Evolutionary conservation across 2,797 vertebrate species (phyloP), one percentile per base, ranked within the genome.

Genomic region (Sebastiscus albofasciatus): DNA sequence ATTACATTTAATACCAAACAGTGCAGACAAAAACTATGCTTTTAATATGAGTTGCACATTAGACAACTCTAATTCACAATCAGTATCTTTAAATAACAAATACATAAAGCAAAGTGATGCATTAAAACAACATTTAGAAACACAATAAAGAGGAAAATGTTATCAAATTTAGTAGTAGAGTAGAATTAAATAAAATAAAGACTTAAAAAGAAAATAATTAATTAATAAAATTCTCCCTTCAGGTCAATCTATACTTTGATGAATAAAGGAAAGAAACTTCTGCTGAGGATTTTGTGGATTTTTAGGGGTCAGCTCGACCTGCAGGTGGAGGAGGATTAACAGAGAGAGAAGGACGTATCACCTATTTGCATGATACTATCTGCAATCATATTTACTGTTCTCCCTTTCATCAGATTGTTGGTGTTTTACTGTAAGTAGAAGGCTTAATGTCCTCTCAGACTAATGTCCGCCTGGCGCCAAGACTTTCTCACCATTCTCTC

Each of bases 361-460:
- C 61, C 31, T 78, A 26, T 54, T 78, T 75, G 13, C 22, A 69
- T 39, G 46, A 85, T 62, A 81, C 82, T 64, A 80, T 81, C 88
- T 83, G 22, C 75, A 72, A 85, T 83, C 79, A 79, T 87, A 91
- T 88, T 92, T 91, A 86, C 85, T 77, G 61, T 66, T 86, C 82
- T 64, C 1, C 27, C 56, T 72, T 79, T 78, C 58, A 69, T 87
- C 69, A 55, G 36, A 80, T 10, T 27, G 3, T 66, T 78, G 79
- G 73, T 13, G 46, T 81, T 87, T 61, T 76, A 83, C 83, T 89
- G 73, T 75, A 83, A 67, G 62, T n/a, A 64, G 65, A 56, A 81
- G 75, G 72, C 73, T 81, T 90, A 89, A 89, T 75, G 84, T 88
- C 83, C 81, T 89, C 66, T 90, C 77, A 90, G 80, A 81, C 80